phyloP scores from a whole-genome alignment of 1,140 invertebrate genomes.

The Triops longicaudatus region DNA sequence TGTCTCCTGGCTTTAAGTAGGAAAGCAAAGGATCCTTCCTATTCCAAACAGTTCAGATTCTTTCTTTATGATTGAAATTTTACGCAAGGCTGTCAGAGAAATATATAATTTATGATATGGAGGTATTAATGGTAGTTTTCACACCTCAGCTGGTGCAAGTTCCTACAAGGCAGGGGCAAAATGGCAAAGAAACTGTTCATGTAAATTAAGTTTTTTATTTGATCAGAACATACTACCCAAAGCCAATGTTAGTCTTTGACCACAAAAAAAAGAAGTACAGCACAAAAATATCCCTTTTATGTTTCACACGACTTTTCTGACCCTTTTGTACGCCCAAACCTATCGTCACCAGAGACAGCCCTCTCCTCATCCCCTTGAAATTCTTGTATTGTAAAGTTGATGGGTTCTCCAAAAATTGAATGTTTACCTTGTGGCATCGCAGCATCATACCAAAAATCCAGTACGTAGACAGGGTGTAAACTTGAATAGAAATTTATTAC shows the following conservation, averaged over 20 bases:
- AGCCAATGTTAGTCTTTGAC: constrained; percentile 2
- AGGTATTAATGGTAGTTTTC: constrained; percentile 8
- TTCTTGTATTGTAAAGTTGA: constrained; percentile 15
- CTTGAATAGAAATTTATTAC: constrained; percentile 13
- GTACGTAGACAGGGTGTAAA: constrained; percentile 14
- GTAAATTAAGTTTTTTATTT: background rate
- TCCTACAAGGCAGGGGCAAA: constrained; percentile 14
- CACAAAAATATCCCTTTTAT: background rate
- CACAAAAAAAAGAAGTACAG: constrained; percentile 2
- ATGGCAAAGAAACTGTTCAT: background rate
- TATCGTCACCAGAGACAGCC: background rate
- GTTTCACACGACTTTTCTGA: background rate
- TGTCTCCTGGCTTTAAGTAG: background rate
- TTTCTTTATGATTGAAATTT: background rate
- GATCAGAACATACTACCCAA: background rate
- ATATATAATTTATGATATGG: constrained; percentile 16
- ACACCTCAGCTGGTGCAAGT: constrained; percentile 14
- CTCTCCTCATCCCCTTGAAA: background rate
- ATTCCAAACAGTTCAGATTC: background rate
- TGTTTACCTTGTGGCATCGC: constrained; percentile 8
- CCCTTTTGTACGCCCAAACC: background rate
- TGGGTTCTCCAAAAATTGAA: constrained; percentile 8
- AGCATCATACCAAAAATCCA: constrained; percentile 15
- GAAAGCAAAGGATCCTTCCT: background rate
- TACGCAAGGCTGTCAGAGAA: background rate